phyloP scores from a whole-genome alignment of 1,140 invertebrate genomes.

The Cardiocondyla obscurior region DNA sequence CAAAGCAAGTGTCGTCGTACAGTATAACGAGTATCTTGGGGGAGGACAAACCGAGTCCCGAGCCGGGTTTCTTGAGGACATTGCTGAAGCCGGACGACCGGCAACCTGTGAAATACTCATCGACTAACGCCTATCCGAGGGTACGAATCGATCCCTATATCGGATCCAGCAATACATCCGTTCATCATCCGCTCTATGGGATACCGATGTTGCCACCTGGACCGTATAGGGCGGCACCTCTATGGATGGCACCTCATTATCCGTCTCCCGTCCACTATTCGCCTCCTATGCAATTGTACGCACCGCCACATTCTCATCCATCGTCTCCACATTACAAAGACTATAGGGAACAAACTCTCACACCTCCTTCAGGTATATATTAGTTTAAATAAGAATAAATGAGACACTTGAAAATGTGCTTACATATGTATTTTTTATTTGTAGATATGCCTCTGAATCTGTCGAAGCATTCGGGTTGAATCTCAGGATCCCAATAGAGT shows the following conservation, averaged over 20 bases:
- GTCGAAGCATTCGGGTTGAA: slow-evolving; percentile 84
- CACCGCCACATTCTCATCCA: slow-evolving; percentile 78
- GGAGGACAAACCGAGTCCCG: slow-evolving; percentile 81
- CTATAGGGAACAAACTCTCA: slow-evolving; percentile 83
- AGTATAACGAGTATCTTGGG: slow-evolving; percentile 91
- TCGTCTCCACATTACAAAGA: slow-evolving; percentile 82
- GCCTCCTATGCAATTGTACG: slow-evolving; percentile 80
- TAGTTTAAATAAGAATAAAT: not conserved
- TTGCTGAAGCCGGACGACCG: slow-evolving; percentile 81
- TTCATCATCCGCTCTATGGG: slow-evolving; percentile 81
- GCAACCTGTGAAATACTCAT: slow-evolving; percentile 80
- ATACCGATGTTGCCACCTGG: slow-evolving; percentile 81
- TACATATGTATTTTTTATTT: slow-evolving; percentile 49
- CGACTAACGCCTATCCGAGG: slow-evolving; percentile 77
- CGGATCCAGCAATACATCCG: slow-evolving; percentile 74
- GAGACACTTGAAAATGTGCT: not conserved
- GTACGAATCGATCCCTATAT: slow-evolving; percentile 79
- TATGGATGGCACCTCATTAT: slow-evolving; percentile 84
- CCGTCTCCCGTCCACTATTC: slow-evolving; percentile 83
- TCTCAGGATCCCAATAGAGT: slow-evolving; percentile 81
- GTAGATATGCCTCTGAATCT: slow-evolving; percentile 84
- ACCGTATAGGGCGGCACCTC: slow-evolving; percentile 82
- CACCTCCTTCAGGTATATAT: slow-evolving; percentile 81
- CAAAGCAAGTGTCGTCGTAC: slow-evolving; percentile 87
- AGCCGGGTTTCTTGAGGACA: slow-evolving; percentile 82